These are phyloP conservation scores for Pristionchus exspectatus DNA, from an alignment of 2,888 invertebrate species.

Conservation along the genomic window DNA sequence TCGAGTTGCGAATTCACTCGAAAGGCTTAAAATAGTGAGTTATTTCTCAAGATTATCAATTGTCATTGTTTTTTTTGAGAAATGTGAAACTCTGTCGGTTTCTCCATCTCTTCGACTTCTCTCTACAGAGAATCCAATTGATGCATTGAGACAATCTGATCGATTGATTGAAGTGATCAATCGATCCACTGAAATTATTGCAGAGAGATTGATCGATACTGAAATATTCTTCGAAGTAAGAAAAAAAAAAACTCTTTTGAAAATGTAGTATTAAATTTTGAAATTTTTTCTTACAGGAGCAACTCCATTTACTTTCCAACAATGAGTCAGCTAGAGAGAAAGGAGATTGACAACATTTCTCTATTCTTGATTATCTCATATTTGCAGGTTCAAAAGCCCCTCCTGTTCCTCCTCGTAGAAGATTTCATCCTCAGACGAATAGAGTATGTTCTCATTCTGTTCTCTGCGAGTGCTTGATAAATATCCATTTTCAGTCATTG, in stretches of 20 bases:
- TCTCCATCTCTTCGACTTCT: conserved; percentile 9
- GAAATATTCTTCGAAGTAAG: background rate
- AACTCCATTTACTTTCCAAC: background rate
- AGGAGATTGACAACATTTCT: background rate
- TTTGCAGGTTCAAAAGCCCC: background rate
- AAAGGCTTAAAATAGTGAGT: conserved; percentile 5
- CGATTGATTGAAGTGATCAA: conserved; percentile 32
- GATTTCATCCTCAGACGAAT: background rate
- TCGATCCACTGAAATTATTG: background rate
- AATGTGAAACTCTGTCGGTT: background rate
- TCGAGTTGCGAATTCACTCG: background rate
- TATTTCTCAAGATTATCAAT: background rate
- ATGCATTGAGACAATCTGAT: background rate
- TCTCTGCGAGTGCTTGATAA: background rate
- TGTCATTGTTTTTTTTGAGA: background rate
- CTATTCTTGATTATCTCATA: background rate
- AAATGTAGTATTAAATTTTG: too few species aligned
- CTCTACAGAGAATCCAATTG: conserved; percentile 16
- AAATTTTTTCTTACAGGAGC: background rate
- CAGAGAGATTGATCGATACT: conserved; percentile 1
- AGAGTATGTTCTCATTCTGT: background rate
- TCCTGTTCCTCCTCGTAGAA: conserved; percentile 40
- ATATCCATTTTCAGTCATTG: background rate
- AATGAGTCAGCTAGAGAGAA: background rate
- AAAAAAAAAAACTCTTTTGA: too few species aligned